Evolutionary conservation across 2,888 invertebrate species (phyloP).

Genomic region (Keiferia lycopersicella): DNA sequence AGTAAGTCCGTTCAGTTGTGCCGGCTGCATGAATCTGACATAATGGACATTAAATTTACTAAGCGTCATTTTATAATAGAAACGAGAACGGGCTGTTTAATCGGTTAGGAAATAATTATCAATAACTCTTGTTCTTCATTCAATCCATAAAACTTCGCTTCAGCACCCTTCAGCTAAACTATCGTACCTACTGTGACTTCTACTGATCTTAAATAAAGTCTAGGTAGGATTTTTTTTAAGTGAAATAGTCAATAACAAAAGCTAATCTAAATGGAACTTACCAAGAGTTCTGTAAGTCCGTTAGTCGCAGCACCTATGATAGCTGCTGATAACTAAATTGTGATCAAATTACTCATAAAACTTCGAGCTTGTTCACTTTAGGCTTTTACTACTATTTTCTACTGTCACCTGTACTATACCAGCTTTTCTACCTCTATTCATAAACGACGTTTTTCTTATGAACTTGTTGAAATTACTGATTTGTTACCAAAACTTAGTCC

Average conservation of each 20-base stretch:
- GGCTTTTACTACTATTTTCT: constrained; percentile 73
- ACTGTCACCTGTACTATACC: constrained; percentile 63
- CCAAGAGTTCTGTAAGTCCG: background rate
- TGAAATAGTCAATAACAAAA: constrained; percentile 33
- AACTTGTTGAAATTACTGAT: constrained; percentile 26
- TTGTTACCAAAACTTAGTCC: constrained; percentile 28
- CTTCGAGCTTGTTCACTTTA: constrained; percentile 75
- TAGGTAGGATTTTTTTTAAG: constrained; percentile 58
- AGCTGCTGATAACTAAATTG: constrained; percentile 41
- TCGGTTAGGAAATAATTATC: constrained; percentile 42
- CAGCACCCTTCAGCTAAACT: constrained; percentile 63
- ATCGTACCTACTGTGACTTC: constrained; percentile 51
- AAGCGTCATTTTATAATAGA: constrained; percentile 53
- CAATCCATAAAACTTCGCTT: constrained; percentile 67
- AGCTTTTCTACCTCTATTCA: constrained; percentile 54
- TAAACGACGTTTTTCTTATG: constrained; percentile 23
- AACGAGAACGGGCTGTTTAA: constrained; percentile 41
- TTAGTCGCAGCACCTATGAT: constrained; percentile 4
- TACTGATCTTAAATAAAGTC: constrained; percentile 55
- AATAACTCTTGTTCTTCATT: constrained; percentile 58
- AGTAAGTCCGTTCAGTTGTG: constrained; percentile 45
- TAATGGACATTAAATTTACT: constrained; percentile 43
- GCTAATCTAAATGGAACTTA: constrained; percentile 29
- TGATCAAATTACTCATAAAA: constrained; percentile 55
- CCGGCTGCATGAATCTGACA: constrained; percentile 48